Base-by-base conservation (phyloP, 64 coral and sea anemone species). In the Stichodactyla mertensii region DNA sequence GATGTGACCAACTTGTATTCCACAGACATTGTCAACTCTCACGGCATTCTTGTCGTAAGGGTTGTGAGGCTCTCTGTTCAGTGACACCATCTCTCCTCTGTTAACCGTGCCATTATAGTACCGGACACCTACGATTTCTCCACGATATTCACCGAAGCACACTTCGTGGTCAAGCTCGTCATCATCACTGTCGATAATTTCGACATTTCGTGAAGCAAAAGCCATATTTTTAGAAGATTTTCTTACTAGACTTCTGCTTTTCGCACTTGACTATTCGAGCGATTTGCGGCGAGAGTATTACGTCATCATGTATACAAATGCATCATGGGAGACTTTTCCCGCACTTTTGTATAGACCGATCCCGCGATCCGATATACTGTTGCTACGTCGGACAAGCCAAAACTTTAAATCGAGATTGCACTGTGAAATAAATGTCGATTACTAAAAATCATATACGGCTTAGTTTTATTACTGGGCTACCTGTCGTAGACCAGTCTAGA, bases 1-100 rank as follows among this genome's bases (percentile, higher is more conserved):
- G 45, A 94, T 94, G 52, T 94, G 93, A 12, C 93, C 93, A 6
- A 94, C 93, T 88, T 94, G 93, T 55, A 94, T 87, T 18, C 93
- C 89, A 70, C 36, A 91, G 6, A 94, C 93, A 88, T 94, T 94
- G 3, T 91, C 89, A 4, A 94, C 86, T 20, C 93, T 79, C 22
- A 94, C 80, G 16, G 93, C 93, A 28, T 94, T 94, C 77, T 86
- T 90, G 24, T 94, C 93, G 67, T 94, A 94, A 6, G 80, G 88
- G 52, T 94, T 94, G 53, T 88, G 79, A 4, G 93, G 93, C 66
- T 94, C 93, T 27, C 93, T 82, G 36, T 45, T 18, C 2, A 94
- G 82, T 5, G 93, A 94, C 6, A 94, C 93, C 93, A 94, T 94
- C 52, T 94, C 93, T 28, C 89, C 89, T 79, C 87, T 88, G 86